Evolutionary conservation across 2,888 invertebrate species (phyloP).

Genomic region (Podabrus alpinus): DNA sequence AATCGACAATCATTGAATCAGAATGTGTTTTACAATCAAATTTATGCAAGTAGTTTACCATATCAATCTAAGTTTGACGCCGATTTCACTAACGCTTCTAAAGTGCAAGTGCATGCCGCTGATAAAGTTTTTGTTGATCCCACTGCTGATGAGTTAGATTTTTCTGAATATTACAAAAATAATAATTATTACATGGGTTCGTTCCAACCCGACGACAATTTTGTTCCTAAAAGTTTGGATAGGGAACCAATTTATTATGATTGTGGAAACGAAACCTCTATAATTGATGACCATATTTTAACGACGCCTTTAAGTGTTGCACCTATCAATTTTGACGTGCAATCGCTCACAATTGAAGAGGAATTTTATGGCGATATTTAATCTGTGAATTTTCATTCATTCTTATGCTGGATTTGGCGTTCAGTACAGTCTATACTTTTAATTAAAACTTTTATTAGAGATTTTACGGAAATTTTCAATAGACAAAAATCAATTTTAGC

Average conservation of each 20-base stretch:
- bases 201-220: neutral
- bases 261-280: neutral
- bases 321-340: conserved; percentile 28
- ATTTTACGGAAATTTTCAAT: no score
- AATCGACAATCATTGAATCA: conserved; percentile 40
- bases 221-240: neutral
- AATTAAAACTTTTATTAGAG: no score
- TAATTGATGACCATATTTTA: neutral
- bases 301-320: neutral
- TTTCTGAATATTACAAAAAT: neutral
- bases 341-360: conserved; percentile 27
- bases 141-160: neutral
- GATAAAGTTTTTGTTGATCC: neutral
- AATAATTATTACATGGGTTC: neutral
- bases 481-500: no score
- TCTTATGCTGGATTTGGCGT: neutral
- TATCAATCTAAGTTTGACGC: conserved; percentile 31
- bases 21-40: conserved; percentile 43
- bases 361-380: conserved; percentile 36
- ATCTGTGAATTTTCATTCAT: neutral
- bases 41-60: conserved; percentile 52
- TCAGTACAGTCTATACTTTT: neutral
- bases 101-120: conserved; percentile 4
- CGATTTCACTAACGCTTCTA: conserved; percentile 3
- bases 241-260: conserved; percentile 2